These are phyloP conservation scores for Heliocidaris erythrogramma DNA, from an alignment of 35 echinoderm and acorn worm species.

Conservation along the genomic window DNA sequence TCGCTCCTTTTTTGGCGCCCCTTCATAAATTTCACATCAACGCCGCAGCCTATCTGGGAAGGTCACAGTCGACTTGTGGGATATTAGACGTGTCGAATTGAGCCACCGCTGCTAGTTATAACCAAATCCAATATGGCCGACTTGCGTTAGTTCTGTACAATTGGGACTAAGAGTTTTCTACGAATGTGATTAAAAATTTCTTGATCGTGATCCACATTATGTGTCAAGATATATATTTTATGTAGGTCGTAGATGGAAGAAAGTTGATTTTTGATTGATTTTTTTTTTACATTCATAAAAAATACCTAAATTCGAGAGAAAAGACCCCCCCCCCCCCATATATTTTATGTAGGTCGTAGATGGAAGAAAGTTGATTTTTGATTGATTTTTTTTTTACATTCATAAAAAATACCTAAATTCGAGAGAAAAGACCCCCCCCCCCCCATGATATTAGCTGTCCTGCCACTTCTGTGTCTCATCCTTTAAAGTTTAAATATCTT, in stretches of 20 bases:
- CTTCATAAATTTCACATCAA: slow-evolving; percentile 5
- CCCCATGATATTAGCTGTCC: too few relatives aligned
- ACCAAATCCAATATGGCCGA: background rate
- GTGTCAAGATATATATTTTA: background rate
- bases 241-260: background rate
- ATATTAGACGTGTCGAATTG: background rate
- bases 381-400: background rate
- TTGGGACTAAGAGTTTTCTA: background rate
- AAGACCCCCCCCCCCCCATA: background rate
- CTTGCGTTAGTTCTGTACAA: background rate
- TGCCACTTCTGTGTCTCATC: too few relatives aligned
- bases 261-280: background rate
- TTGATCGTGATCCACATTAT: background rate
- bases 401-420: background rate
- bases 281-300: background rate
- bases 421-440: background rate
- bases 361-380: background rate
- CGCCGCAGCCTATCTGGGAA: background rate
- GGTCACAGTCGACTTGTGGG: background rate
- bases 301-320: background rate
- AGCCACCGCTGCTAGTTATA: background rate
- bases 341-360: background rate
- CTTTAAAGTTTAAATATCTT: too few relatives aligned
- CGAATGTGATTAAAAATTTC: background rate
- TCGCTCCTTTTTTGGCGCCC: slow-evolving; percentile 7